These are phyloP conservation scores for Habroteleia sp. DNA, from an alignment of 2,888 invertebrate species.

Conservation along the genomic window DNA sequence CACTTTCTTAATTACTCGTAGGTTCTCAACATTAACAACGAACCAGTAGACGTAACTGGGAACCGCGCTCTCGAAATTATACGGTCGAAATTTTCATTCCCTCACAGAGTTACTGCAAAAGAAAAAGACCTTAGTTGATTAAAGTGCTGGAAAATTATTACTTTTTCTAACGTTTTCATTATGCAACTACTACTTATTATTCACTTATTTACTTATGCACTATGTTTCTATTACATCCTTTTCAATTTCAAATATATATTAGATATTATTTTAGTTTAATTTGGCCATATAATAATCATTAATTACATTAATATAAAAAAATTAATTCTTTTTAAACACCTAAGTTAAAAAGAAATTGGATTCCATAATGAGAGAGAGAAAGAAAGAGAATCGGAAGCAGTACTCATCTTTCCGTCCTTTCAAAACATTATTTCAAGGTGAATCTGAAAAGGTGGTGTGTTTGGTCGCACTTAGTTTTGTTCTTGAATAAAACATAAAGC, in stretches of 20 bases:
- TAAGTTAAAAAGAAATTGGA: no score
- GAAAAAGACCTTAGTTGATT: conserved; percentile 51
- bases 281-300: no score
- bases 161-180: background rate
- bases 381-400: conserved; percentile 21
- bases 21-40: conserved; percentile 71
- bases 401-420: conserved; percentile 26
- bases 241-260: no score
- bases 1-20: conserved; percentile 73
- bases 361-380: no score
- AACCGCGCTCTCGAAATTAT: conserved; percentile 62
- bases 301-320: no score
- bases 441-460: conserved; percentile 16
- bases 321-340: no score
- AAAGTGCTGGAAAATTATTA: conserved; percentile 28
- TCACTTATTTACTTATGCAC: no score
- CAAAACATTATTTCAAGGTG: conserved; percentile 44
- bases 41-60: conserved; percentile 65
- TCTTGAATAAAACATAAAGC: conserved; percentile 60
- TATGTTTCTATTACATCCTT: no score
- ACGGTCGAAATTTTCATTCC: conserved; percentile 62
- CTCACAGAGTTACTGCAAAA: conserved; percentile 29
- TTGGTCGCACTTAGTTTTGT: conserved; percentile 38
- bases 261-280: no score
- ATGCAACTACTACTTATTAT: no score